Percentiles rank a stretch among this genome's conserved stretches.
Evolutionary conservation across 2,888 invertebrate genomes (phyloP).

Genomic region (Scaptomyza reducta): DNA sequence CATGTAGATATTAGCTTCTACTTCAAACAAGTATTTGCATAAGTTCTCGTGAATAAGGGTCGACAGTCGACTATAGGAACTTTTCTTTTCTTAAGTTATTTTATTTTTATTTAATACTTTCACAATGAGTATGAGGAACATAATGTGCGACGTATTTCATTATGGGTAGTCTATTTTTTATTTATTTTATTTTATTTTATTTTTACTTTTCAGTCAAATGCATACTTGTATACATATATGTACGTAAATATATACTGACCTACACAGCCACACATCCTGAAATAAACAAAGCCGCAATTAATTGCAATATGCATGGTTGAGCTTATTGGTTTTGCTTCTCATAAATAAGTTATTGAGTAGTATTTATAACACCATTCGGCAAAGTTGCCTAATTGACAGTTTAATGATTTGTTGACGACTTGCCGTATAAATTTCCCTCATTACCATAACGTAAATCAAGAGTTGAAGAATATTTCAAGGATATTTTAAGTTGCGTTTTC

Average conservation of each 20-base stretch:
- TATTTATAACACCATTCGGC: slow-evolving; percentile 57
- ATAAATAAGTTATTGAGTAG: slow-evolving; percentile 58
- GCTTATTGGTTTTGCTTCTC: slow-evolving; percentile 37
- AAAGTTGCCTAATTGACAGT: slow-evolving; percentile 56
- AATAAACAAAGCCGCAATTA: slow-evolving; percentile 32
- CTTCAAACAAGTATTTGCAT: neutral
- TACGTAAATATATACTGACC: too few species aligned
- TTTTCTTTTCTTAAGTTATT: neutral
- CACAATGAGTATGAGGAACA: neutral
- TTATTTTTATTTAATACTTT: neutral
- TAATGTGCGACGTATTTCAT: neutral
- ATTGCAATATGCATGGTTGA: slow-evolving; percentile 42
- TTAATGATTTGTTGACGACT: slow-evolving; percentile 66
- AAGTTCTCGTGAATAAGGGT: neutral
- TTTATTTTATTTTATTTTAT: too few species aligned
- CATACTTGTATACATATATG: too few species aligned
- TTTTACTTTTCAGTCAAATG: too few species aligned
- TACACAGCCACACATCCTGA: too few species aligned
- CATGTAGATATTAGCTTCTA: neutral
- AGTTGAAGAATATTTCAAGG: neutral
- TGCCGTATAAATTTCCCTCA: slow-evolving; percentile 53
- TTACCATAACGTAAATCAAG: neutral
- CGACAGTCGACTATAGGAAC: neutral
- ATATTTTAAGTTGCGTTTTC: neutral
- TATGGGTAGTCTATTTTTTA: neutral